Conservation (phyloP, 2,888 invertebrate species). For the Callinectes sapidus region DNA sequence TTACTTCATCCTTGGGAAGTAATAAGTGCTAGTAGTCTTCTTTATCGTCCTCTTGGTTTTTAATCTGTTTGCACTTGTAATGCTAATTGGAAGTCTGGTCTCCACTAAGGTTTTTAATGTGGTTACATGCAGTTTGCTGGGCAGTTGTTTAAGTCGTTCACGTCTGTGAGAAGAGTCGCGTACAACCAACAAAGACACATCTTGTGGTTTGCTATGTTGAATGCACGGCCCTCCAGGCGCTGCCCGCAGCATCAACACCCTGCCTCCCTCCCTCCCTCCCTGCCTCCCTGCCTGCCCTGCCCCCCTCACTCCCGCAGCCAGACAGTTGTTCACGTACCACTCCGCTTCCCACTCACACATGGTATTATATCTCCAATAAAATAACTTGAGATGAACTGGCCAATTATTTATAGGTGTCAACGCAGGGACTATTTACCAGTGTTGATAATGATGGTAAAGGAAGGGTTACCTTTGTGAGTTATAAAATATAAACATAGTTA, state of each 20-base stretch:
- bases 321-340: slow-evolving; percentile 43
- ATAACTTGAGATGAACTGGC: slow-evolving; percentile 48
- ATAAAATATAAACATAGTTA: slow-evolving; percentile 72
- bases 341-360: slow-evolving; percentile 27
- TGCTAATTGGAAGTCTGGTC: not conserved
- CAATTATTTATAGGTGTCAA: slow-evolving; percentile 67
- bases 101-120: not conserved
- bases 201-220: not conserved
- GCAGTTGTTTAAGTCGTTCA: not conserved
- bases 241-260: not conserved
- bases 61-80: not conserved
- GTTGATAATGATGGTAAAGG: slow-evolving; percentile 68
- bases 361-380: slow-evolving; percentile 56
- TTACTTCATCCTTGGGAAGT: not conserved
- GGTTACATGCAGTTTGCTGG: not conserved
- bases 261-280: not conserved
- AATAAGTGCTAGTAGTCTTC: too few species aligned
- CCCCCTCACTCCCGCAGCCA: not conserved
- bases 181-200: not conserved
- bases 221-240: not conserved
- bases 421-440: slow-evolving; percentile 66
- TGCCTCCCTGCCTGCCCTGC: not conserved
- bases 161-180: not conserved
- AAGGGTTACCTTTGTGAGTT: slow-evolving; percentile 67
- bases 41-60: not conserved